A percentile compares a stretch with the other conserved stretches of the same genome.
Evolutionary conservation across 1,140 invertebrate species (phyloP).

Genomic region (Sesamia nonagrioides): DNA sequence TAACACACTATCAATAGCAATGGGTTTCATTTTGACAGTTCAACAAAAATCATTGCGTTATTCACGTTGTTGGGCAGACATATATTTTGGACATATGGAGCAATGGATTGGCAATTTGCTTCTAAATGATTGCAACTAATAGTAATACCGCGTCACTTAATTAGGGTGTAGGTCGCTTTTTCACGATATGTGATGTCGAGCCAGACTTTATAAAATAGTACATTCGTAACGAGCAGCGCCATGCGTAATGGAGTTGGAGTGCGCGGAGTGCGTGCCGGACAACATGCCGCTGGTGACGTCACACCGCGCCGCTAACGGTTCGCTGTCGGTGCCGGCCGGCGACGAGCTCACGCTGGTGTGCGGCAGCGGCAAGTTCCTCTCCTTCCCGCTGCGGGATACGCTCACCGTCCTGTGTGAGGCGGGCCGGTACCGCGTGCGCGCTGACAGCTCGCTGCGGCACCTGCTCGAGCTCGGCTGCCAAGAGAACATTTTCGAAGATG

Average conservation of each 20-base stretch:
- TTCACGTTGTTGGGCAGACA: no score
- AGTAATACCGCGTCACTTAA: no score
- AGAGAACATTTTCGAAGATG: slow-evolving; percentile 80
- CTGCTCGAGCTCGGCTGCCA: slow-evolving; percentile 82
- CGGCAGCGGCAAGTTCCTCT: slow-evolving; percentile 71
- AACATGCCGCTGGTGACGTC: slow-evolving; percentile 82
- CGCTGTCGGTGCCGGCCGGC: slow-evolving; percentile 60
- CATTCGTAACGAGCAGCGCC: slow-evolving; percentile 54
- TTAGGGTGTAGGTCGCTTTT: no score
- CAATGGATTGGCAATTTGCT: no score
- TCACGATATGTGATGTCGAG: no score
- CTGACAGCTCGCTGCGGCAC: slow-evolving; percentile 63
- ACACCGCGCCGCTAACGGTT: slow-evolving; percentile 65
- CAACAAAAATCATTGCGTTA: no score
- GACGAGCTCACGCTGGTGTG: slow-evolving; percentile 75
- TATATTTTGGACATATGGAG: no score
- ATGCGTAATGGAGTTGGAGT: slow-evolving; percentile 79
- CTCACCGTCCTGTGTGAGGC: slow-evolving; percentile 71
- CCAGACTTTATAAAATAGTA: no score
- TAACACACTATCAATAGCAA: no score
- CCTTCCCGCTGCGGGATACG: slow-evolving; percentile 66
- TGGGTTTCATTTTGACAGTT: no score
- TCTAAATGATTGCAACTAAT: no score
- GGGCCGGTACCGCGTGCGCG: slow-evolving; percentile 66
- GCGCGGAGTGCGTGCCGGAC: slow-evolving; percentile 79